Evolutionary conservation across 2,113 vertebrate genomes (phyloP).

Genomic region (Melanerpes aurifrons): DNA sequence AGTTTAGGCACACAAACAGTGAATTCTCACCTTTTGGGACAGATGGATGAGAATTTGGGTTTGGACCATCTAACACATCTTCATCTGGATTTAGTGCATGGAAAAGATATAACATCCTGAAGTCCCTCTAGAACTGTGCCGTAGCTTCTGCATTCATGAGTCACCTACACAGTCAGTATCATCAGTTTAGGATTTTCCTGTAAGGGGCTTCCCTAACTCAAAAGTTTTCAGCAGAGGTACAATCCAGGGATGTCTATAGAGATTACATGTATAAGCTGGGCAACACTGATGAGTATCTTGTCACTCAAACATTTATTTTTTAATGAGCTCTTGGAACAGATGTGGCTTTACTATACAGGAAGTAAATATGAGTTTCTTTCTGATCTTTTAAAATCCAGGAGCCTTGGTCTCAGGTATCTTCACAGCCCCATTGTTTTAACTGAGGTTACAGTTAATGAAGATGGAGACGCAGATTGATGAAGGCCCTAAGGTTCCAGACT

Average conservation of each 20-base stretch:
- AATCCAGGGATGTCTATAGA: not conserved
- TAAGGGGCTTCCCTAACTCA: not conserved
- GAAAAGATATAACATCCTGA: too few species aligned
- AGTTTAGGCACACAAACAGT: too few species aligned
- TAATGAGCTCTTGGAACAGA: not conserved
- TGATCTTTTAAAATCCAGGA: not conserved
- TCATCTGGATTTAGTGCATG: too few species aligned
- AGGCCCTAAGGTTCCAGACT: constrained; percentile 7
- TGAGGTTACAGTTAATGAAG: constrained; percentile 31
- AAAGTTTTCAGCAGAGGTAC: not conserved
- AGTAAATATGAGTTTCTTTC: not conserved
- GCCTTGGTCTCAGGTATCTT: not conserved
- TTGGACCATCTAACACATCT: too few species aligned
- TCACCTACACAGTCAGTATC: too few species aligned
- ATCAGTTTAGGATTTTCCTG: not conserved
- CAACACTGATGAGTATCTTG: not conserved
- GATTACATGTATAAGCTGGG: not conserved
- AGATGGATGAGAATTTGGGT: too few species aligned
- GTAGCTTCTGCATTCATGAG: too few species aligned
- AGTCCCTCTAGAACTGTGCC: too few species aligned
- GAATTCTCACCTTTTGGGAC: too few species aligned
- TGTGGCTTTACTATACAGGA: not conserved
- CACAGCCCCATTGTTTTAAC: not conserved
- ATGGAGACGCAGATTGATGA: not conserved
- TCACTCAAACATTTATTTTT: not conserved